These are phyloP conservation scores for Syrphus vitripennis DNA, from an alignment of 2,888 invertebrate genomes.

Conservation along the genomic window DNA sequence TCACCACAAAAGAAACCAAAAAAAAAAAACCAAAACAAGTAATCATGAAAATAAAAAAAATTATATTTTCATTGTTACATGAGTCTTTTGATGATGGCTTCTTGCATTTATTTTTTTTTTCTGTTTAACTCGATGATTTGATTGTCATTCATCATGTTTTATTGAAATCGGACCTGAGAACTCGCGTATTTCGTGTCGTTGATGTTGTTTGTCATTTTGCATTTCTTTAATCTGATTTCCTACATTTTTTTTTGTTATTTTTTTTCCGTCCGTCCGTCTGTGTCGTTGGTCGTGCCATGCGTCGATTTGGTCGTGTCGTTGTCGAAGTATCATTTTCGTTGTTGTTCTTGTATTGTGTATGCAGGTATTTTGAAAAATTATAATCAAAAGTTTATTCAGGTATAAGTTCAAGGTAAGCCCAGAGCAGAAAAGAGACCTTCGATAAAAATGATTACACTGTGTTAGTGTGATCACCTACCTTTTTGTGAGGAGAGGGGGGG, in stretches of 20 bases:
- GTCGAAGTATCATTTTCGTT: conserved; percentile 3
- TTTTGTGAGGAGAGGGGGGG: background rate
- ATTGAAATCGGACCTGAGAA: conserved; percentile 16
- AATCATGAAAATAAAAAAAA: conserved; percentile 7
- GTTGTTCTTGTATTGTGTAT: conserved; percentile 34
- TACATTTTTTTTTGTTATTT: background rate
- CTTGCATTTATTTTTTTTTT: conserved; percentile 29
- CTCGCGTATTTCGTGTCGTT: background rate
- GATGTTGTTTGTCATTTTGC: background rate
- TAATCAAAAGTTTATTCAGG: conserved; percentile 65
- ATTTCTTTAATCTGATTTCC: background rate
- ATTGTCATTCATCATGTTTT: conserved; percentile 40
- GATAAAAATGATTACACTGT: background rate
- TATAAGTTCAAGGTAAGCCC: conserved; percentile 64
- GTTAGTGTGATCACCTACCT: background rate
- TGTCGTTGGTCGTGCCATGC: no score
- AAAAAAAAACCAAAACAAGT: background rate
- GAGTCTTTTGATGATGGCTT: conserved; percentile 8
- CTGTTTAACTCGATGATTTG: conserved; percentile 33
- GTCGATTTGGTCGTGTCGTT: background rate
- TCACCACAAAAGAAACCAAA: background rate
- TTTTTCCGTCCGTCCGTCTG: background rate
- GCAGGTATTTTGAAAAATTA: conserved; percentile 44
- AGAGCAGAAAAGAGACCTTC: conserved; percentile 14
- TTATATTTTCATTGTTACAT: conserved; percentile 26